Evolutionary conservation across 2,888 invertebrate genomes (phyloP).

Genomic region (Himalopsyche tibetana): DNA sequence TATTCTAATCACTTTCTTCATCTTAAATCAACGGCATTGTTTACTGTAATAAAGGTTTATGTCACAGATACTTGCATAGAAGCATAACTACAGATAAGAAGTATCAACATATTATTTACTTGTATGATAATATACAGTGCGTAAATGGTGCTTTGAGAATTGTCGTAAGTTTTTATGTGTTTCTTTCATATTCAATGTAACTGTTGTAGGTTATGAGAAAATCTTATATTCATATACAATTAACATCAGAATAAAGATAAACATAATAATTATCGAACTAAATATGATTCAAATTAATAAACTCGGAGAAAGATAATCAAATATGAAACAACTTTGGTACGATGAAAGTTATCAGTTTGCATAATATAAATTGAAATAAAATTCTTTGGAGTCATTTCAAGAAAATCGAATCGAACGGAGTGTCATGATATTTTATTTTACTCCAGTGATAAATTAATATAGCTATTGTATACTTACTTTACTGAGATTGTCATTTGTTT

Average conservation of each 20-base stretch:
- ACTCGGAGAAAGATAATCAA: too few relatives aligned
- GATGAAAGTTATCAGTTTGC: too few relatives aligned
- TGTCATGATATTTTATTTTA: background rate
- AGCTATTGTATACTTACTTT: too few relatives aligned
- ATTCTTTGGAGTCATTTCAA: background rate
- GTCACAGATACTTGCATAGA: background rate
- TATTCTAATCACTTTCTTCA: too few relatives aligned
- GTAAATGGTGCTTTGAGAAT: conserved; percentile 31
- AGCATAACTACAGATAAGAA: background rate
- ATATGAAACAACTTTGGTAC: too few relatives aligned
- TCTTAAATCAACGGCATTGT: too few relatives aligned
- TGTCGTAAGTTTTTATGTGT: conserved; percentile 27
- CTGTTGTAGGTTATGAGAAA: conserved; percentile 26
- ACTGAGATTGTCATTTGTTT: too few relatives aligned
- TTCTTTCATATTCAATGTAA: background rate
- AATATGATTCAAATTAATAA: too few relatives aligned
- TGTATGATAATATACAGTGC: background rate
- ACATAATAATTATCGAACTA: too few relatives aligned
- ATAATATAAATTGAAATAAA: too few relatives aligned
- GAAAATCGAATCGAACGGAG: conserved; percentile 13
- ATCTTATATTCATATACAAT: background rate
- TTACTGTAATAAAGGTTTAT: too few relatives aligned
- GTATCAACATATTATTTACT: background rate
- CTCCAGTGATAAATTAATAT: conserved; percentile 9
- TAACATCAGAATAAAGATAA: too few relatives aligned